Percentiles rank a stretch among this genome's conserved stretches.
Conservation (phyloP, 2,888 invertebrate species). For the Dynastes tityus region DNA sequence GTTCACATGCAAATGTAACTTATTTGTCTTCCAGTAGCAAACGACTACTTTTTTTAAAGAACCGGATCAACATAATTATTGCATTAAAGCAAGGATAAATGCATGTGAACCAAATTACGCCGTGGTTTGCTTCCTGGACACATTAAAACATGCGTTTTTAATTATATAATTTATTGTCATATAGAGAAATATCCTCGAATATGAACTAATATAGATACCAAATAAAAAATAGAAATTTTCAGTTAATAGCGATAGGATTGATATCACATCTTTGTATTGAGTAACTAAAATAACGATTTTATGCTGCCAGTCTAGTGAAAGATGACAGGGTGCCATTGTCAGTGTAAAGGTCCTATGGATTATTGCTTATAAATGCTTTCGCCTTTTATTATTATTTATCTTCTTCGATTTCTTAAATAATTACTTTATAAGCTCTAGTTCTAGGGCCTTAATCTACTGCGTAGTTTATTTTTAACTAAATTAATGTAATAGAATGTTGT, state of each 20-base stretch:
- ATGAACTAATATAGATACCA: neutral
- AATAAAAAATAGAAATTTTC: neutral
- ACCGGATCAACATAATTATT: constrained; percentile 19
- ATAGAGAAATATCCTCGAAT: neutral
- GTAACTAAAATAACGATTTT: neutral
- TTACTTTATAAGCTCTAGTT: constrained; percentile 56
- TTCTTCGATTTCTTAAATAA: constrained; percentile 21
- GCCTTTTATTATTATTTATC: constrained; percentile 37
- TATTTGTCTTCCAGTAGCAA: neutral
- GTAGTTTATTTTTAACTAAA: constrained; percentile 37
- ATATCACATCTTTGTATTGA: neutral
- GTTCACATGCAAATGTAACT: constrained; percentile 23
- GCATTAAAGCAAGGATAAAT: constrained; percentile 4
- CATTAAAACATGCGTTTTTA: neutral
- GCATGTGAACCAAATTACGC: neutral
- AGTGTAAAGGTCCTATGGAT: constrained; percentile 47
- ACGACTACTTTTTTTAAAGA: neutral
- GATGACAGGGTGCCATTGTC: constrained; percentile 47
- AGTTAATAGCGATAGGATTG: neutral
- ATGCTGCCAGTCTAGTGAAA: constrained; percentile 30
- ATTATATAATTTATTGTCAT: neutral
- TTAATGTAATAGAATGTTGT: constrained; percentile 44
- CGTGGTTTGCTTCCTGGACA: too few species aligned
- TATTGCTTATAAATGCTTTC: constrained; percentile 45
- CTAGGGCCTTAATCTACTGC: constrained; percentile 50